Evolutionary conservation across 2,797 vertebrate species (phyloP).

Genomic region (Microctenopoma lineatum): DNA sequence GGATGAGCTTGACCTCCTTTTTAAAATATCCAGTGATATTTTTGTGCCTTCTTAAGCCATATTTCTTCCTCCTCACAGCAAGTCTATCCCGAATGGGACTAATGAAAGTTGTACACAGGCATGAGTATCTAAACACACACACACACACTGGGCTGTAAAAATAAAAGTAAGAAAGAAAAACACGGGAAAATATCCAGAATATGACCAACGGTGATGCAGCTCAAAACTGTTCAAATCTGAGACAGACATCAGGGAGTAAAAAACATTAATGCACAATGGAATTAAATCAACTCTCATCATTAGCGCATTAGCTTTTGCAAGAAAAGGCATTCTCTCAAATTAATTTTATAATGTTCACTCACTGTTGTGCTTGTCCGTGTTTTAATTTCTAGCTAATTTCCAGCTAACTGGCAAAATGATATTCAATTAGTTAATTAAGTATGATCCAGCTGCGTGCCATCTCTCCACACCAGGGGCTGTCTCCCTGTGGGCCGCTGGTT

Average conservation of each 20-base stretch:
- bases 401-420: slow-evolving; percentile 84
- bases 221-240: slow-evolving; percentile 15
- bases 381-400: slow-evolving; percentile 83
- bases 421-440: slow-evolving; percentile 87
- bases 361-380: slow-evolving; percentile 76
- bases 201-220: background rate
- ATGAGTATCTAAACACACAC: slow-evolving; percentile 2
- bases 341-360: slow-evolving; percentile 77
- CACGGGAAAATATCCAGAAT: background rate
- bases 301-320: slow-evolving; percentile 52
- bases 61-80: slow-evolving; percentile 64
- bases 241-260: slow-evolving; percentile 36
- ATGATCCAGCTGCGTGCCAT: slow-evolving; percentile 86
- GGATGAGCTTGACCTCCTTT: slow-evolving; percentile 68
- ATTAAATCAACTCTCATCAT: slow-evolving; percentile 58
- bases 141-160: background rate
- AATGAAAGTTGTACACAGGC: slow-evolving; percentile 62
- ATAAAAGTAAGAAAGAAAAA: slow-evolving; percentile 1
- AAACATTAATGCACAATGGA: slow-evolving; percentile 38
- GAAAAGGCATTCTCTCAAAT: slow-evolving; percentile 70
- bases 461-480: slow-evolving; percentile 80
- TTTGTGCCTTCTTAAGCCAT: slow-evolving; percentile 70
- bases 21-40: slow-evolving; percentile 66
- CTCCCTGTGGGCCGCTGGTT: slow-evolving; percentile 75
- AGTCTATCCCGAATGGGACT: slow-evolving; percentile 56